Conservation (phyloP, 2,888 invertebrate species). For the Scaptomyza cyrtandrae region DNA sequence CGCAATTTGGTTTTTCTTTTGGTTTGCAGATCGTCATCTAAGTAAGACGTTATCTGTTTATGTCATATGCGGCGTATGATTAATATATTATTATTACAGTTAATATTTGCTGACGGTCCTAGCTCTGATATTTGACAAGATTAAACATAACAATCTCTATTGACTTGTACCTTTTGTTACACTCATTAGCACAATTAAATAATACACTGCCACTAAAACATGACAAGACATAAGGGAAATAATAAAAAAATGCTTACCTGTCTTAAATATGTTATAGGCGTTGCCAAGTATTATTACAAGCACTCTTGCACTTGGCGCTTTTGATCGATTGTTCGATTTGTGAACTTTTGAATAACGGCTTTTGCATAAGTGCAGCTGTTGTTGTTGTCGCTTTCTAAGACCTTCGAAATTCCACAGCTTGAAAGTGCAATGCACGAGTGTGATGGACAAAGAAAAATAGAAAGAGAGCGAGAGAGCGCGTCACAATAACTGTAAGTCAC, state of each 20-base stretch:
- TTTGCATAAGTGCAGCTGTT: constrained; percentile 2
- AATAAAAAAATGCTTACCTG: constrained; percentile 16
- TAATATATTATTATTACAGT: neutral
- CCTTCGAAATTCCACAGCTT: constrained; percentile 6
- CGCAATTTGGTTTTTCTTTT: neutral
- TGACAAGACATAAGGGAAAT: neutral
- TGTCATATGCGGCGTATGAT: constrained; percentile 7
- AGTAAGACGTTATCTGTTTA: neutral
- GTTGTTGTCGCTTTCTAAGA: constrained; percentile 24
- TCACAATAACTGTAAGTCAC: constrained; percentile 33
- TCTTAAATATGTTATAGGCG: neutral
- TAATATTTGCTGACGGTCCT: neutral
- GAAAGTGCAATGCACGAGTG: constrained; percentile 30
- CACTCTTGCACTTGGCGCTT: constrained; percentile 9
- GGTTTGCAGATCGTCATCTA: neutral
- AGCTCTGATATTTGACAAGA: neutral
- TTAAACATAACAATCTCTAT: constrained; percentile 1
- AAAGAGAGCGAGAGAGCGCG: neutral
- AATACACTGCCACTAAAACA: neutral
- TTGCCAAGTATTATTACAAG: neutral
- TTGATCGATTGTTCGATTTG: constrained; percentile 16
- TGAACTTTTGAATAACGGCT: constrained; percentile 16
- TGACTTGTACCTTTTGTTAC: neutral
- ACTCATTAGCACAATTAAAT: constrained; percentile 13
- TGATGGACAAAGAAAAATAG: constrained; percentile 4